These are phyloP conservation scores for Bombus turneri DNA, from an alignment of 1,140 invertebrate species.

Conservation along the genomic window DNA sequence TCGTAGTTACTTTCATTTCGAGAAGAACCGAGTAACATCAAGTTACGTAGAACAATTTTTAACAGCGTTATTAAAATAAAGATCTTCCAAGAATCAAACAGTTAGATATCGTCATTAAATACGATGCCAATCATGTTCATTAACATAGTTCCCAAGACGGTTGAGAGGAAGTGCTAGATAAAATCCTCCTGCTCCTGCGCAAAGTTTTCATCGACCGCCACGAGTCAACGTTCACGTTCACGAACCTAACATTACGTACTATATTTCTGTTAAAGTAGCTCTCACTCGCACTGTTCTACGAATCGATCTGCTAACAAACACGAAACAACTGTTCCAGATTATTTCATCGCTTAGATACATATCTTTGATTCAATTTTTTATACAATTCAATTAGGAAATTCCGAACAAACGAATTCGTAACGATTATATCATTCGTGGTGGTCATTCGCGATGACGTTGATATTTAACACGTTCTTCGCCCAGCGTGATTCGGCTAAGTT, in stretches of 20 bases:
- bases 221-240: constrained; percentile 8
- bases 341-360: too few species aligned
- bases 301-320: too few species aligned
- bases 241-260: neutral
- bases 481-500: too few species aligned
- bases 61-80: too few species aligned
- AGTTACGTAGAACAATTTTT: neutral
- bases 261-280: neutral
- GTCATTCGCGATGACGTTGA: too few species aligned
- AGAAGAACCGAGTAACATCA: too few species aligned
- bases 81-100: neutral
- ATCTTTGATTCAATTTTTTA: neutral
- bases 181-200: neutral
- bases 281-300: too few species aligned
- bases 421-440: neutral
- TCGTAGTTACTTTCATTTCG: too few species aligned
- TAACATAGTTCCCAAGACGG: constrained; percentile 3
- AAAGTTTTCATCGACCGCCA: neutral
- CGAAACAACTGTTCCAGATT: too few species aligned
- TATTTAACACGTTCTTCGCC: too few species aligned
- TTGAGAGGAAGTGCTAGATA: neutral
- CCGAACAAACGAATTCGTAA: neutral
- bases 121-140: neutral
- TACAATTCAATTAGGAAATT: neutral
- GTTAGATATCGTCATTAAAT: neutral